Percentiles rank a stretch among this genome's conserved stretches.
phyloP scores from a whole-genome alignment of 2,113 vertebrate genomes.

The Myrmophylax atrothorax region DNA sequence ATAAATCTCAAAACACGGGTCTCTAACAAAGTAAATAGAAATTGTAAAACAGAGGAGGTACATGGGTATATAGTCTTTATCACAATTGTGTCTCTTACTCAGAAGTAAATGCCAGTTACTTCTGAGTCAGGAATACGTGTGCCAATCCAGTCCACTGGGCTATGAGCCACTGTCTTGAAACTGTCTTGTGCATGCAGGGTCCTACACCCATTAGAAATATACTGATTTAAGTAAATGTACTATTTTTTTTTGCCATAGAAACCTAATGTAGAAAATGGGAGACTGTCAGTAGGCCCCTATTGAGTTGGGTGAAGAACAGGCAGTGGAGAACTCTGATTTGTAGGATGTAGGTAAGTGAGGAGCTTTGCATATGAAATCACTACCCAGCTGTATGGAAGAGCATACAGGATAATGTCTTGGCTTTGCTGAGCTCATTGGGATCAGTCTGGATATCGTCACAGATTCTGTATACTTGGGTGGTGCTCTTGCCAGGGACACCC shows the following conservation, averaged over 20 bases:
- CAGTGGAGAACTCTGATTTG: background rate
- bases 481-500: background rate
- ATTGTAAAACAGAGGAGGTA: background rate
- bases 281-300: background rate
- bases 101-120: background rate
- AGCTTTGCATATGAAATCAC: background rate
- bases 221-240: background rate
- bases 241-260: background rate
- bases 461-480: background rate
- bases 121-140: background rate
- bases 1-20: background rate
- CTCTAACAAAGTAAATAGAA: background rate
- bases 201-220: background rate
- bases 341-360: background rate
- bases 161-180: background rate
- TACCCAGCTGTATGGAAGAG: background rate
- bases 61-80: background rate
- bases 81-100: background rate
- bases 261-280: background rate
- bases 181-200: background rate
- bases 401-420: background rate
- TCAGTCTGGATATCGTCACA: background rate
- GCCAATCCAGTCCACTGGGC: fast-evolving
- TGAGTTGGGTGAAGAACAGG: background rate
- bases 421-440: background rate